Conservation (phyloP, 2,113 vertebrate genomes). For the Gorsachius goisagi region DNA sequence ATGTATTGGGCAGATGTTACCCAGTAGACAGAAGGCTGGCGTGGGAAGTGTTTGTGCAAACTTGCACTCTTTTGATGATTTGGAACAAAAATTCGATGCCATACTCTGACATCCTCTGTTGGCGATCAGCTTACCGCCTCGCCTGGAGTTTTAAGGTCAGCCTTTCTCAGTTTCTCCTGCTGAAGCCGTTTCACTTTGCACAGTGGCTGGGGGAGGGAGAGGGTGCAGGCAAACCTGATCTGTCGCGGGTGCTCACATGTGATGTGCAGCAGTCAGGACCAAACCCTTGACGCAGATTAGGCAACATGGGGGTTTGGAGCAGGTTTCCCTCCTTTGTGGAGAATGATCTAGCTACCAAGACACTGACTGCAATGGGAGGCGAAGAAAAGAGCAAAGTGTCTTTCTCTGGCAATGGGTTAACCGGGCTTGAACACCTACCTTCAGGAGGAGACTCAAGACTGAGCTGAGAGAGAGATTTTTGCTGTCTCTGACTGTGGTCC, state of each 20-base stretch:
- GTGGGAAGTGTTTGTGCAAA: not conserved
- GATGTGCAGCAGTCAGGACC: not conserved
- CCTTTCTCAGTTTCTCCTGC: not conserved
- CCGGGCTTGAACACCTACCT: not conserved
- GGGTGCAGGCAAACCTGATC: not conserved
- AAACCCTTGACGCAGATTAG: not conserved
- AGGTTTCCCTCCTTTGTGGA: not conserved
- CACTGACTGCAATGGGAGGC: not conserved
- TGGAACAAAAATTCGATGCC: not conserved
- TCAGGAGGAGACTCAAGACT: not conserved
- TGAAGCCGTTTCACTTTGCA: not conserved
- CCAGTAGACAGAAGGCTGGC: not conserved
- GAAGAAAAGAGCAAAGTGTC: not conserved
- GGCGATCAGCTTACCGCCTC: not conserved
- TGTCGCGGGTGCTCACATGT: fast-evolving
- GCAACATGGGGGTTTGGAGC: not conserved
- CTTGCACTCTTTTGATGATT: not conserved
- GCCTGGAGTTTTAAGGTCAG: not conserved
- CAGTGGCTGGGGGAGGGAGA: not conserved
- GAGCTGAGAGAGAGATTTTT: not conserved
- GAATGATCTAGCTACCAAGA: not conserved
- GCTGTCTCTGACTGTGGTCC: not conserved
- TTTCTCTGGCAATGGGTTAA: not conserved
- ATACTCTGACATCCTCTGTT: not conserved
- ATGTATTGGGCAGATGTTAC: not conserved